A percentile compares a stretch with the other conserved stretches of the same genome.
phyloP scores from a whole-genome alignment of 1,140 invertebrate species.

The Aphaenogaster rudis region DNA sequence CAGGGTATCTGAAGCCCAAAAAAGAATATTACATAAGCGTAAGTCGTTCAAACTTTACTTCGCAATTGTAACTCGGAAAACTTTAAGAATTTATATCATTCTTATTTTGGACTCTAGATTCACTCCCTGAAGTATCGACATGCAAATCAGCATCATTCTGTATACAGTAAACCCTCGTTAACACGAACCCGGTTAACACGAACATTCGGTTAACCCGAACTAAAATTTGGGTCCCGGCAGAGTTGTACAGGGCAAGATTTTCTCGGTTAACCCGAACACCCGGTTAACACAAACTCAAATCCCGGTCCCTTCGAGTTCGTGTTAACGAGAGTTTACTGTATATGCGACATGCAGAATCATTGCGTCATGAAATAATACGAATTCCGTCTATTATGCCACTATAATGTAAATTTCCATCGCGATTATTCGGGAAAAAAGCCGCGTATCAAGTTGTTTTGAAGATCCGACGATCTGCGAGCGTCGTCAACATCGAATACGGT shows the following conservation, averaged over 20 bases:
- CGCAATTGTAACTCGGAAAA: background rate
- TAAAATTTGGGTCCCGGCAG: no score
- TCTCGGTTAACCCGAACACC: no score
- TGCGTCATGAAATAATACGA: background rate
- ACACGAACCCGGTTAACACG: no score
- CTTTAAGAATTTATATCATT: background rate
- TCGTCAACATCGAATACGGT: background rate
- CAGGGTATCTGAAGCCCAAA: background rate
- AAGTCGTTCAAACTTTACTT: background rate
- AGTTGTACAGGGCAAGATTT: no score
- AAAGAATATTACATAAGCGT: background rate
- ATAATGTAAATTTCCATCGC: background rate
- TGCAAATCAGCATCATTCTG: background rate
- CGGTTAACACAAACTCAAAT: no score
- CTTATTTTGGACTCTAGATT: background rate
- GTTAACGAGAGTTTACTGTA: no score
- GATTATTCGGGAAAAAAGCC: background rate
- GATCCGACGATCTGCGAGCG: background rate
- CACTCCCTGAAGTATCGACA: background rate
- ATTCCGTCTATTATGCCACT: background rate
- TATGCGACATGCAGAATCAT: background rate
- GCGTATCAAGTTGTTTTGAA: conserved; percentile 5
- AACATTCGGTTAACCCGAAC: no score
- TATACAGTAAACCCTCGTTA: background rate
- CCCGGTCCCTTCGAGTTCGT: no score